A percentile compares a stretch with the other conserved stretches of the same genome.
phyloP scores from a whole-genome alignment of 2,113 vertebrate genomes.

The Grantiella picta region DNA sequence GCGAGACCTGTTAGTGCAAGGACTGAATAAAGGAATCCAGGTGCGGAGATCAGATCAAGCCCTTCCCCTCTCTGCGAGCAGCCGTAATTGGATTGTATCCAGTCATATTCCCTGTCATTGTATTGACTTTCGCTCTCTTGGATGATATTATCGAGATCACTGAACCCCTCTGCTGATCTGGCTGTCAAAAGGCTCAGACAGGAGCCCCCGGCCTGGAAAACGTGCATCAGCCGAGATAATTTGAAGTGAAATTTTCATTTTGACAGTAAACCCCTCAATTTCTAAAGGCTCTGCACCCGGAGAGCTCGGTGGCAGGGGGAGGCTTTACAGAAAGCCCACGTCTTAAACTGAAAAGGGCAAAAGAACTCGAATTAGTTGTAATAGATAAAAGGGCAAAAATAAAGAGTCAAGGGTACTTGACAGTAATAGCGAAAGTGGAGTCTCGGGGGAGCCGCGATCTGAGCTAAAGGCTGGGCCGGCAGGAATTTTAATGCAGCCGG shows the following conservation, averaged over 20 bases:
- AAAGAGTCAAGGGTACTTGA: slow-evolving; percentile 98
- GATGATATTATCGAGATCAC: slow-evolving; percentile 95
- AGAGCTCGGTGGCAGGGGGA: slow-evolving; percentile 78
- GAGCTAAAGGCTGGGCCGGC: slow-evolving; percentile 74
- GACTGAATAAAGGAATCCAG: slow-evolving; percentile 53
- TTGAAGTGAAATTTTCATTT: slow-evolving; percentile 93
- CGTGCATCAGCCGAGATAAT: slow-evolving; percentile 89
- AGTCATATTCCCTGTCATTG: slow-evolving; percentile 90
- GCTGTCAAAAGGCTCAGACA: slow-evolving; percentile 92
- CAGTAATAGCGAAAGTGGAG: slow-evolving; percentile 95
- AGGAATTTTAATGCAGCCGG: slow-evolving; percentile 92
- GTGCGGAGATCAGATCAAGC: slow-evolving; percentile 57
- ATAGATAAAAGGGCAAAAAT: slow-evolving; percentile 99
- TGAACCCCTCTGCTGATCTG: slow-evolving; percentile 87
- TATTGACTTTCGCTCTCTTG: slow-evolving; percentile 88
- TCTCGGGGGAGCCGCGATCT: slow-evolving; percentile 83
- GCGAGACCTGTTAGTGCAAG: slow-evolving; percentile 46
- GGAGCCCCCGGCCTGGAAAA: slow-evolving; percentile 85
- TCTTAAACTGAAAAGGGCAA: slow-evolving; percentile 98
- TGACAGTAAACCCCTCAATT: slow-evolving; percentile 95
- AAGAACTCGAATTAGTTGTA: slow-evolving; percentile 98
- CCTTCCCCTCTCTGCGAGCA: slow-evolving; percentile 70
- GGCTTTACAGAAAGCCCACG: slow-evolving; percentile 86
- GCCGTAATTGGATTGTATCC: slow-evolving; percentile 96
- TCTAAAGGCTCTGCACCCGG: slow-evolving; percentile 78